Evolutionary conservation across 2,113 vertebrate genomes (phyloP).

Genomic region (Motacilla tschutschensis): DNA sequence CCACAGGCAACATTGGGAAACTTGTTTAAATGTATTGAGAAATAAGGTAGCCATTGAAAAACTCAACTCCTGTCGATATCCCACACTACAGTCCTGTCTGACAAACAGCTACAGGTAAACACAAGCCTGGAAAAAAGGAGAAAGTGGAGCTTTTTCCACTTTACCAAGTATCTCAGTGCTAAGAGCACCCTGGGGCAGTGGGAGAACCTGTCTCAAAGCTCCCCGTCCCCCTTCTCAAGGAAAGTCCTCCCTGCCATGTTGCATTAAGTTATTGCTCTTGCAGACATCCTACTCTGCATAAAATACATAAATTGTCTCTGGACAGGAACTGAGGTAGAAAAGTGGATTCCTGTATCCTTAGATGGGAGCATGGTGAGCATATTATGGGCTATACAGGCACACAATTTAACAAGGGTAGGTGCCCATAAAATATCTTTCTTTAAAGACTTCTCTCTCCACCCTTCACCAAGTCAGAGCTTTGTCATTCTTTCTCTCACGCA

Average conservation of each 20-base stretch:
- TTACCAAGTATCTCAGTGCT: fast-evolving
- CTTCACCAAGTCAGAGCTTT: not conserved
- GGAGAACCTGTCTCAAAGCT: not conserved
- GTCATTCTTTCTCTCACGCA: not conserved
- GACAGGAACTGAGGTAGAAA: not conserved
- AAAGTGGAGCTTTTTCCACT: not conserved
- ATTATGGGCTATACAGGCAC: not conserved
- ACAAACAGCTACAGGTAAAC: not conserved
- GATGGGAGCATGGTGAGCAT: not conserved
- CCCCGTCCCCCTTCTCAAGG: not conserved
- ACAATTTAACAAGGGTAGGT: not conserved
- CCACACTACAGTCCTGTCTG: not conserved
- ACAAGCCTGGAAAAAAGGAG: not conserved
- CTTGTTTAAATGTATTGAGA: not conserved
- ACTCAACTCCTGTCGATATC: not conserved
- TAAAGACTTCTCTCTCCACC: not conserved
- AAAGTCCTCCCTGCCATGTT: not conserved
- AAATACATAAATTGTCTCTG: not conserved
- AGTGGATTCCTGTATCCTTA: not conserved
- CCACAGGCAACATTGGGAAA: not conserved
- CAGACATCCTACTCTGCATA: not conserved
- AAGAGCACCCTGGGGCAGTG: not conserved
- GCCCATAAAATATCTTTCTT: not conserved
- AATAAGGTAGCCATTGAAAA: not conserved
- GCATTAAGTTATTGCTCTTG: not conserved